Percentiles rank a stretch among this genome's conserved stretches.
These are phyloP conservation scores for Hemitrygon akajei DNA, from an alignment of 2,797 vertebrate species.

Conservation along the genomic window DNA sequence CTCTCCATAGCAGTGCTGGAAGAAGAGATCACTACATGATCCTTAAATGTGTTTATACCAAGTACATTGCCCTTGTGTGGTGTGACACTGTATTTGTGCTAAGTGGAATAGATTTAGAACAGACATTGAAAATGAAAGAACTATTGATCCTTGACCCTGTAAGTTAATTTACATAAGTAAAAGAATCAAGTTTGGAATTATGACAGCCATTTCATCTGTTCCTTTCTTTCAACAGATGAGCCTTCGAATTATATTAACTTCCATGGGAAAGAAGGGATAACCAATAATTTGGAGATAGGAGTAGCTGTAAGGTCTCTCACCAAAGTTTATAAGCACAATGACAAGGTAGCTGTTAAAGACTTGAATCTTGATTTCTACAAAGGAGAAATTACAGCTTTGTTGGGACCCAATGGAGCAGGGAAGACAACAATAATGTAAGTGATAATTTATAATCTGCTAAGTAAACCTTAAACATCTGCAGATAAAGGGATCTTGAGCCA, in stretches of 20 bases:
- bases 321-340: slow-evolving; percentile 46
- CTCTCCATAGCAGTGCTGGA: too few species aligned
- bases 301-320: slow-evolving; percentile 52
- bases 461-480: not conserved
- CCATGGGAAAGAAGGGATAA: not conserved
- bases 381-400: slow-evolving; percentile 55
- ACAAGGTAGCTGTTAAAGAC: slow-evolving; percentile 48
- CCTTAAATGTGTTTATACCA: too few species aligned
- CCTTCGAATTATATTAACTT: not conserved
- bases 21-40: too few species aligned
- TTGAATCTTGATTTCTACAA: slow-evolving; percentile 55
- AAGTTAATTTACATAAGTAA: too few species aligned
- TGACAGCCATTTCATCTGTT: not conserved
- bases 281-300: slow-evolving; percentile 40
- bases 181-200: not conserved
- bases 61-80: too few species aligned
- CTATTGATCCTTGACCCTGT: too few species aligned
- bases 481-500: not conserved
- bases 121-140: too few species aligned
- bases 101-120: too few species aligned
- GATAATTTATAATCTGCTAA: not conserved
- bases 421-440: slow-evolving; percentile 59
- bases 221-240: not conserved
- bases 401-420: slow-evolving; percentile 60
- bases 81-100: too few species aligned